Evolutionary conservation across 2,888 invertebrate genomes (phyloP), one percentile per base, ranked within the genome.

Genomic region (Latheticus oryzae): DNA sequence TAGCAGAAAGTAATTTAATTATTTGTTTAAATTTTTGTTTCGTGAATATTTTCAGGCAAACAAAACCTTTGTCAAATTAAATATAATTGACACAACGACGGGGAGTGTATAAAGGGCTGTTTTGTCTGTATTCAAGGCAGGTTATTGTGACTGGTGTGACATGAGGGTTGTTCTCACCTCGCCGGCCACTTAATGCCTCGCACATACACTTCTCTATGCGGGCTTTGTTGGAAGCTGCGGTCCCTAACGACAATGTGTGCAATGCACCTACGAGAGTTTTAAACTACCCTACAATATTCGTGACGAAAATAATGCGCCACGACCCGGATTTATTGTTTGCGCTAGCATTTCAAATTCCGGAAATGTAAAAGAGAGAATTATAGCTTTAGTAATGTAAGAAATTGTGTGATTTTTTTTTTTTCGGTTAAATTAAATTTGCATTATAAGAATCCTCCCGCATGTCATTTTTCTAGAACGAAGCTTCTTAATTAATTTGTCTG

Each of bases 151-250:
- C 60, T 55, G 64, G 64, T 65, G 68, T 64, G 64, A 64, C 60
- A 64, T 60, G 65, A 63, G 65, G 61, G 62, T 58, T 58, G 64
- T 65, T 68, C 65, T 58, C 68, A 70, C 68, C 67, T 70, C 65
- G 54, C 58, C 62, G 63, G 63, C 66, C 68, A 68, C 69, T 68
- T 65, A 65, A 63, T 56, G 64, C 62, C 63, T 58, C 55, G 33
- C 48, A 60, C 61, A 63, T 55, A 55, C 52, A 53, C n/a, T n/a
- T n/a, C 35, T 52, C 60, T 47, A 51, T 58, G 56, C 59, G 57
- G 65, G 58, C 55, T 64, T 66, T 61, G 60, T 58, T 50, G 43
- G 37, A 52, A 26, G 8, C 24, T 28, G 50, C 43, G 54, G 50
- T 42, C 55, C 48, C 55, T 43, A 47, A 45, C 55, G n/a, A n/a